Evolutionary conservation across 35 echinoderm and acorn worm species (phyloP).

Genomic region (Stichopus chloronotus): DNA sequence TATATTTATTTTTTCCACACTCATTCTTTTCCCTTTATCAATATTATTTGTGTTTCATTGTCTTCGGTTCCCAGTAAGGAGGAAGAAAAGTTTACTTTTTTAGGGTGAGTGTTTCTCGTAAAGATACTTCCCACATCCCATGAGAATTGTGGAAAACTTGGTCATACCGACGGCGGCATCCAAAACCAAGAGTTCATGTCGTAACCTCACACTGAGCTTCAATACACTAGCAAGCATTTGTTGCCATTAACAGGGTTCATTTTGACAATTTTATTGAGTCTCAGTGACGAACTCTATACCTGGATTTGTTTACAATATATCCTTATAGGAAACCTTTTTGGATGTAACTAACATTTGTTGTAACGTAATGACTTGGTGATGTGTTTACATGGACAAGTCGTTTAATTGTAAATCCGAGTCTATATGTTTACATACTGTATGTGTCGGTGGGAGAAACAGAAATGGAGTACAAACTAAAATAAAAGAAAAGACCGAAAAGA

Average conservation of each 20-base stretch:
- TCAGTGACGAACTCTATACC: background rate
- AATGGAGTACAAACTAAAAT: background rate
- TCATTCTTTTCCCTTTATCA: too few relatives aligned
- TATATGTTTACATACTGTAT: background rate
- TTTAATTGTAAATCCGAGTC: background rate
- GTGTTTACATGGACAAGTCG: constrained; percentile 32
- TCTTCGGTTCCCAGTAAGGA: too few relatives aligned
- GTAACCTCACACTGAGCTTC: background rate
- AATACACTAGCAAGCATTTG: background rate
- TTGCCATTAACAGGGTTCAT: constrained; percentile 26
- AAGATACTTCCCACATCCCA: background rate
- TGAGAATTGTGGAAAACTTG: constrained; percentile 28
- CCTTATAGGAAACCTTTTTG: background rate
- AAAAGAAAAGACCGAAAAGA: background rate
- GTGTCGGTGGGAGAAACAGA: background rate
- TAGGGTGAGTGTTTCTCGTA: constrained; percentile 42
- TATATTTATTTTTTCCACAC: too few relatives aligned
- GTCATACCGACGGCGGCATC: background rate
- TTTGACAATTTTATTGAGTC: constrained; percentile 5
- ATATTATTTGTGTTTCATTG: too few relatives aligned
- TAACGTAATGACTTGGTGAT: background rate
- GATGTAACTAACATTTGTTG: background rate
- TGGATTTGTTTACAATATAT: constrained; percentile 2
- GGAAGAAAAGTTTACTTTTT: background rate
- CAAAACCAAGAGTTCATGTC: constrained; percentile 2